Evolutionary conservation across 2,113 vertebrate genomes (phyloP).

Genomic region (Marmota flaviventris): DNA sequence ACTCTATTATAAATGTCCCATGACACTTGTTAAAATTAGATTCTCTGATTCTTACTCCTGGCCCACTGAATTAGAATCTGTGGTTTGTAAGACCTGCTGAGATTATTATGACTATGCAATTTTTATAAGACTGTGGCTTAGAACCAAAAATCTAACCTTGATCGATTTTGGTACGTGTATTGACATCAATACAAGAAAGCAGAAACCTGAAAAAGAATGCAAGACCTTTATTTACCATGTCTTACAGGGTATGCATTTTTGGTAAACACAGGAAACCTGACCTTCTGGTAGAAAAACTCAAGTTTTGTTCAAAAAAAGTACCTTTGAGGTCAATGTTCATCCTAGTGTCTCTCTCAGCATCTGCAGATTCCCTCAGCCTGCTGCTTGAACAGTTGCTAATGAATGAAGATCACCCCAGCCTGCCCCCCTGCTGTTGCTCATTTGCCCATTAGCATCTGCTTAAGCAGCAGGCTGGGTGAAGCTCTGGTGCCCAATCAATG

Average conservation of each 20-base stretch:
- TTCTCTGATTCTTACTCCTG: not conserved
- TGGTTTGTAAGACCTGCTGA: not conserved
- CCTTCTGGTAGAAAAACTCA: slow-evolving; percentile 57
- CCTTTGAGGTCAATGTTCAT: slow-evolving; percentile 80
- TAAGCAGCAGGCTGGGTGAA: slow-evolving; percentile 84
- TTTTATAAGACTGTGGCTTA: slow-evolving; percentile 14
- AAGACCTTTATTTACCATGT: not conserved
- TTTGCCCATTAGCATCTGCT: slow-evolving; percentile 85
- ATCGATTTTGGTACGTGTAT: slow-evolving; percentile 29
- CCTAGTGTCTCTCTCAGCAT: slow-evolving; percentile 75
- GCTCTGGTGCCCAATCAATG: slow-evolving; percentile 74
- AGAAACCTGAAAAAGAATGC: not conserved
- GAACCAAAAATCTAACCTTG: slow-evolving; percentile 44
- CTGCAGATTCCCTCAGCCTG: slow-evolving; percentile 81
- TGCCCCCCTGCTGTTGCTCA: slow-evolving; percentile 68
- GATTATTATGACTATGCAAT: slow-evolving; percentile 15
- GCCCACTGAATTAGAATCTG: slow-evolving; percentile 10
- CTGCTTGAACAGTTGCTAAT: slow-evolving; percentile 84
- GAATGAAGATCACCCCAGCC: slow-evolving; percentile 80
- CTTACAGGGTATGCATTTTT: slow-evolving; percentile 16
- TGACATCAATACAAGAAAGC: not conserved
- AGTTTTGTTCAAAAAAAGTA: slow-evolving; percentile 75
- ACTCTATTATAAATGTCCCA: not conserved
- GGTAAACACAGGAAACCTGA: not conserved
- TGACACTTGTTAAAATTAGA: not conserved